Evolutionary conservation across 2,113 vertebrate species (phyloP), one percentile per base, ranked within the genome.

Genomic region (Petaurus breviceps): DNA sequence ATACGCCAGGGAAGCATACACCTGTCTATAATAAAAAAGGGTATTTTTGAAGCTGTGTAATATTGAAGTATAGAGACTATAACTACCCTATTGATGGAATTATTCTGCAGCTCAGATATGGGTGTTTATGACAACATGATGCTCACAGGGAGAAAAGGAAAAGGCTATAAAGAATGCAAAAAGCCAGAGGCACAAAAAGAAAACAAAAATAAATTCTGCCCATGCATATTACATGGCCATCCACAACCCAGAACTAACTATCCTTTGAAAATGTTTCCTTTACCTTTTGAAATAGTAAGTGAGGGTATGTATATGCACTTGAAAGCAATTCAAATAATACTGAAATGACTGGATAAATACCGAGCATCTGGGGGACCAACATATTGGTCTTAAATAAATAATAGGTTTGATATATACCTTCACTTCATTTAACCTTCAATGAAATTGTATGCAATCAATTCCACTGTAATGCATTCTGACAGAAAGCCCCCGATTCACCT

Each of bases 331-430:
- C 22, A 57, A 92, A 37, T 84, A 47, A 68, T 61, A 90, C 10
- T 89, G 89, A 95, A 84, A 61, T 25, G 37, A 53, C 47, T n/a
- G 22, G 51, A 91, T 57, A 95, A 94, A 93, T 89, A 68, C 61
- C 91, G 89, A 95, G 19, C 53, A 89, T 46, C 14, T 14, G 57
- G 90, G 90, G 53, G 51, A 77, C 46, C 92, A 51, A 93, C 92
- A 84, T 53, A 93, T 16, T 57, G 43, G n/a, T 50, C 1, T n/a
- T 91, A 89, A 97, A 93, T 49, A 96, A 77, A 94, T 28, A 91
- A 89, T 24, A 54, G 49, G 50, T 92, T 91, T 47, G 28, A 90
- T 57, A 91, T 61, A 52, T 37, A 19, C 49, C 57, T 46, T 68
- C 31, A 93, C 23, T 2, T 12, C 89, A 93, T 89, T 95, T 68